Evolutionary conservation across 2,113 vertebrate species (phyloP).

Genomic region (Cyanoramphus novaezelandiae): DNA sequence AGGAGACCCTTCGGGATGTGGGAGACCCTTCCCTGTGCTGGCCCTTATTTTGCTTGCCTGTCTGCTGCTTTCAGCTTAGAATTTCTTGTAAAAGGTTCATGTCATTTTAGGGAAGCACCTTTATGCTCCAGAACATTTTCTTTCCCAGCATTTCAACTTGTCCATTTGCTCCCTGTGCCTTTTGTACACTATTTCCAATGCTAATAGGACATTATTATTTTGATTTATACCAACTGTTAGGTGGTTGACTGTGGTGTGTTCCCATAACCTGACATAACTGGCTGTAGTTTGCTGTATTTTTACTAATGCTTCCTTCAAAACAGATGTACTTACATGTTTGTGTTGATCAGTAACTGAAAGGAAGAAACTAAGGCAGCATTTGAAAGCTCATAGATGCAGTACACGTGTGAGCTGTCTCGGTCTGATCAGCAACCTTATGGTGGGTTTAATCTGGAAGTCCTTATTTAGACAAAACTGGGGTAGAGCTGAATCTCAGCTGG

Average conservation of each 20-base stretch:
- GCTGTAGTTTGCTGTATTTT: neutral
- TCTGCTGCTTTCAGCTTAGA: neutral
- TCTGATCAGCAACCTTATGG: neutral
- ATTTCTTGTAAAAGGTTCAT: neutral
- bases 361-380: neutral
- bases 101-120: neutral
- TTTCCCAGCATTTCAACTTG: neutral
- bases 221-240: neutral
- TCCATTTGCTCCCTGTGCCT: neutral
- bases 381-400: neutral
- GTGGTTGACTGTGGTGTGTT: neutral
- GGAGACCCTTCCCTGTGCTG: neutral
- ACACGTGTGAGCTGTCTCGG: neutral
- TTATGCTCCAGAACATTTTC: neutral
- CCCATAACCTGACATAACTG: neutral
- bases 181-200: neutral
- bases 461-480: constrained; percentile 10
- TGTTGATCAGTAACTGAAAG: neutral
- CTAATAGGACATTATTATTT: neutral
- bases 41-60: neutral
- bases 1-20: rapidly evolving
- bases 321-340: neutral
- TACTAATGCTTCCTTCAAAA: neutral
- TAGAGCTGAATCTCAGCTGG: constrained; percentile 14
- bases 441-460: constrained; percentile 31